Conservation (phyloP, 2,113 vertebrate genomes). For the Dunckerocampus dactyliophorus region DNA sequence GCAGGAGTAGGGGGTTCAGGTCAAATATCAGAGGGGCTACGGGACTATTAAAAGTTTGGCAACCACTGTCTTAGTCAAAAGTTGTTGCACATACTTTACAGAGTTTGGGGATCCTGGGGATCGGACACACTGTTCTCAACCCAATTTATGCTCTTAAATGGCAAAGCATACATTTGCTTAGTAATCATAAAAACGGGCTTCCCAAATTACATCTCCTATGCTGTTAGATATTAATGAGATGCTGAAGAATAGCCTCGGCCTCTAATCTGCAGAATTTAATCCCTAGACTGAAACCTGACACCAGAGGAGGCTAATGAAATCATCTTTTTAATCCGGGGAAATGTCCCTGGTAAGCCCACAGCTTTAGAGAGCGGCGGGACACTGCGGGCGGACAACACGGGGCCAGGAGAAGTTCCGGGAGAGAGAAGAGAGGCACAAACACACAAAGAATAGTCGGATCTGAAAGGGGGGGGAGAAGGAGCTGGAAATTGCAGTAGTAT, state of each 20-base stretch:
- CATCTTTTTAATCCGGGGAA: conserved; percentile 73
- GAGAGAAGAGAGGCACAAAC: conserved; percentile 11
- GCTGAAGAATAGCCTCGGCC: conserved; percentile 62
- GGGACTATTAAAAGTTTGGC: no score
- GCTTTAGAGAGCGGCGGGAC: conserved; percentile 57
- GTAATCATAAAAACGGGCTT: conserved; percentile 64
- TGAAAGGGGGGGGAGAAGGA: conserved; percentile 3
- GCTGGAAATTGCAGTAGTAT: conserved; percentile 19
- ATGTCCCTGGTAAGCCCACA: conserved; percentile 60
- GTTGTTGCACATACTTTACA: conserved; percentile 31
- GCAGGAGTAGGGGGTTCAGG: no score
- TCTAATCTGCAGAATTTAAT: conserved; percentile 76
- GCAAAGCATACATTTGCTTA: conserved; percentile 66
- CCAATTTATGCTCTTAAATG: conserved; percentile 64
- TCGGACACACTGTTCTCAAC: conserved; percentile 56
- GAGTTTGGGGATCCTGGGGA: conserved; percentile 18
- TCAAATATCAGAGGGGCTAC: no score
- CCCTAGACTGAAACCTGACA: conserved; percentile 74
- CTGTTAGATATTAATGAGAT: conserved; percentile 78
- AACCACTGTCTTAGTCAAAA: conserved; percentile 17
- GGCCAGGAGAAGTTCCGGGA: conserved; percentile 24
- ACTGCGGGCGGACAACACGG: conserved; percentile 30
- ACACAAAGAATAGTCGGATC: conserved; percentile 18
- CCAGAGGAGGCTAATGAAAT: conserved; percentile 76
- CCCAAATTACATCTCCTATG: conserved; percentile 68